A percentile compares a stretch with the other conserved stretches of the same genome.
phyloP scores from a whole-genome alignment of 2,888 invertebrate species.

The Rhagonycha lutea region DNA sequence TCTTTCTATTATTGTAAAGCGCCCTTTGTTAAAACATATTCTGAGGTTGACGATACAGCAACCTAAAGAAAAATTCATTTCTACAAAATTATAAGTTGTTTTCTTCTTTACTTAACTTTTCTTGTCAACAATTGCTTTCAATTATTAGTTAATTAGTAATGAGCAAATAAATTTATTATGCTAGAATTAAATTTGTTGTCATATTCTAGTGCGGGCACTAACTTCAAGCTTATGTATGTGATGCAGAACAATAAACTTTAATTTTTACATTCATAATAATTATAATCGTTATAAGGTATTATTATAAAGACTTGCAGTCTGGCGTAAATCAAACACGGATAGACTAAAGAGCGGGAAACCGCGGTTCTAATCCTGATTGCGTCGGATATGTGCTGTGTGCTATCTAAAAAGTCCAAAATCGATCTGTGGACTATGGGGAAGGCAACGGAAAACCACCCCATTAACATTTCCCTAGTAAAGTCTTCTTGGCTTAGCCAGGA shows the following conservation, averaged over 20 bases:
- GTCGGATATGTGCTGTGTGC: too few relatives aligned
- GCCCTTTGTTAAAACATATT: not conserved
- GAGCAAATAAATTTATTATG: not conserved
- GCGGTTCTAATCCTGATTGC: too few relatives aligned
- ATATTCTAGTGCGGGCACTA: not conserved
- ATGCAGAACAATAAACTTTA: not conserved
- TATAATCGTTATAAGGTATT: too few relatives aligned
- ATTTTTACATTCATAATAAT: not conserved
- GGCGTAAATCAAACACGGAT: too few relatives aligned
- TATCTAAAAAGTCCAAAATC: too few relatives aligned
- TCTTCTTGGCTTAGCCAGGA: too few relatives aligned
- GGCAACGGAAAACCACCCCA: too few relatives aligned
- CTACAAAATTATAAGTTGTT: not conserved
- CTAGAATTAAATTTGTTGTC: not conserved
- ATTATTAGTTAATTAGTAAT: not conserved
- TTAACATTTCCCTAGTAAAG: too few relatives aligned
- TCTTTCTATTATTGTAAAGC: not conserved
- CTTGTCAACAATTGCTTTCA: not conserved
- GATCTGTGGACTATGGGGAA: too few relatives aligned
- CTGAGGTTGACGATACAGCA: not conserved
- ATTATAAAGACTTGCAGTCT: too few relatives aligned
- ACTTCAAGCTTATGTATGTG: not conserved
- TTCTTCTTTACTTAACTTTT: not conserved
- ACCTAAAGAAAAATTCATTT: not conserved
- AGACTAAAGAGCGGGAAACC: too few relatives aligned